These are phyloP conservation scores for Phortica okadai DNA, from an alignment of 2,888 invertebrate genomes.

Conservation along the genomic window DNA sequence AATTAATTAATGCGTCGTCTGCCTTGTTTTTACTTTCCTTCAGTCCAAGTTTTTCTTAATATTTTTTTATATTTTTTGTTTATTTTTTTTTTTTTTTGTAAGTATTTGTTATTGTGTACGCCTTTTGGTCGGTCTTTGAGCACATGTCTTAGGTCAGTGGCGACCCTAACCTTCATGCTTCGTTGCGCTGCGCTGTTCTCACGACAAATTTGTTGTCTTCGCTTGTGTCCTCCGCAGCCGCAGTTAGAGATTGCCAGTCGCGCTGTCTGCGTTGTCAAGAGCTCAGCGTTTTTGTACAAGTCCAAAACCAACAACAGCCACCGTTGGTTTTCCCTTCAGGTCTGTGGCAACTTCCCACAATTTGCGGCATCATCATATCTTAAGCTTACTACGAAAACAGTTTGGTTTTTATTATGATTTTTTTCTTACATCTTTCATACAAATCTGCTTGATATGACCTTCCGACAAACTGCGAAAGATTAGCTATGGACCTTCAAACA, in stretches of 20 bases:
- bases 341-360: conserved; percentile 18
- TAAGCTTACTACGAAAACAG: neutral
- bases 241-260: neutral
- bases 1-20: neutral
- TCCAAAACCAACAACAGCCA: neutral
- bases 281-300: neutral
- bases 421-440: neutral
- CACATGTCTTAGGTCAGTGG: conserved; percentile 21
- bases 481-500: neutral
- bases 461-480: neutral
- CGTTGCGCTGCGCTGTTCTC: conserved; percentile 34
- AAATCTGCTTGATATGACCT: neutral
- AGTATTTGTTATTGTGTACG: neutral
- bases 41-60: neutral
- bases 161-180: conserved; percentile 40
- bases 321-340: neutral
- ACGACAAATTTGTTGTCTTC: conserved; percentile 28
- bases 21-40: neutral
- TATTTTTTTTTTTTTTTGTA: neutral
- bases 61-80: conserved; percentile 9
- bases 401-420: neutral
- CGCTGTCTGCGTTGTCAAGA: neutral
- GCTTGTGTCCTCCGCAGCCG: neutral
- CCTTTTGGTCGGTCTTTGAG: neutral
- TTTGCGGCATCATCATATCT: neutral